Percentiles rank a stretch among this genome's conserved stretches.
Evolutionary conservation across 2,113 vertebrate genomes (phyloP).

Genomic region (Macquaria ambigua): DNA sequence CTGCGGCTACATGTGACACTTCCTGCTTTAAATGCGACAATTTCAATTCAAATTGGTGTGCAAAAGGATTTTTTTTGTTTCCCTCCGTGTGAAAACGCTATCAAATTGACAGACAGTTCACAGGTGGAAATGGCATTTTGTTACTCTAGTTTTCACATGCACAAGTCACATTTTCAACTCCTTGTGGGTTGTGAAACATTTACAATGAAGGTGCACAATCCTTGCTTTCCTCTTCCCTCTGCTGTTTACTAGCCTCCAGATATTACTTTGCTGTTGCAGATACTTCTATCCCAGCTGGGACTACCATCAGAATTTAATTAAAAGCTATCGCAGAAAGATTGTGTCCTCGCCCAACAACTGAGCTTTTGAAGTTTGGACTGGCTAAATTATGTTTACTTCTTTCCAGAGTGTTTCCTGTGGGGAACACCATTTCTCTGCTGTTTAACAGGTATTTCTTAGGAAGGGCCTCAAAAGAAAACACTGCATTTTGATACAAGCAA

Average conservation of each 20-base stretch:
- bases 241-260: conserved; percentile 70
- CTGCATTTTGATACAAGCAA: not conserved
- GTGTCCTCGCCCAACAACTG: conserved; percentile 35
- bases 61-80: not conserved
- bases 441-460: conserved; percentile 26
- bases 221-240: conserved; percentile 26
- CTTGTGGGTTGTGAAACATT: conserved; percentile 35
- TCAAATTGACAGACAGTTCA: not conserved
- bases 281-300: conserved; percentile 60
- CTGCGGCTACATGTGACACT: not conserved
- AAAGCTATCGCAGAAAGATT: conserved; percentile 61
- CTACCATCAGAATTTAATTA: conserved; percentile 73
- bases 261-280: conserved; percentile 56
- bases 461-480: not conserved
- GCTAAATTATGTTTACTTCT: conserved; percentile 59
- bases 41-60: not conserved
- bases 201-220: conserved; percentile 46
- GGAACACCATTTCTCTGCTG: conserved; percentile 14
- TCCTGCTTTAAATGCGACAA: not conserved
- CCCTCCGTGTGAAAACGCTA: no score
- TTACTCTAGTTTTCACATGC: not conserved
- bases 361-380: conserved; percentile 65
- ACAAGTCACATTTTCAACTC: conserved; percentile 3
- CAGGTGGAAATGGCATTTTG: not conserved
- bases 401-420: conserved; percentile 20